Conservation (phyloP, 2,888 invertebrate species). For the Caenorhabditis imperialis region DNA sequence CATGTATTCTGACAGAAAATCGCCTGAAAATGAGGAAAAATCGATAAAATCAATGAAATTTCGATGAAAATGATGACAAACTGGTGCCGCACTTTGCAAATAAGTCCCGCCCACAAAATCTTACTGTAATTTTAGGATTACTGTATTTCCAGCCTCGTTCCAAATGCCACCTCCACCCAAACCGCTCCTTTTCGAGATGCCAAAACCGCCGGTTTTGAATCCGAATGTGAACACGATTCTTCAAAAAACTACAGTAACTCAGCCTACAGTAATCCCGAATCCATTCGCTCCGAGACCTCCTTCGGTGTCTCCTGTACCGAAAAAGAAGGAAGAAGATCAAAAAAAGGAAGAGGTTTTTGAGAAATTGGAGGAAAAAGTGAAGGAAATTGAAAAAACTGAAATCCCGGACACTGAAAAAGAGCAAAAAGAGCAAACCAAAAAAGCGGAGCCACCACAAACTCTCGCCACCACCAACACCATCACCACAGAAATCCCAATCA, state of each 20-base stretch:
- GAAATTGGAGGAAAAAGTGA: neutral
- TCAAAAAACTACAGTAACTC: slow-evolving; percentile 2
- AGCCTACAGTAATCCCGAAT: slow-evolving; percentile 6
- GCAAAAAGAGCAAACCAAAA: neutral
- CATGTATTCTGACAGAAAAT: no score
- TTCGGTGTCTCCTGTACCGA: slow-evolving; percentile 30
- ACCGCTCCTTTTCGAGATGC: slow-evolving; percentile 48
- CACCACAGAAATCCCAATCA: slow-evolving; percentile 45
- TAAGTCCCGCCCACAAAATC: neutral
- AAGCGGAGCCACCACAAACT: slow-evolving; percentile 3
- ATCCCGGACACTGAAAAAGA: neutral
- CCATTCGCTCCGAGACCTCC: slow-evolving; percentile 39
- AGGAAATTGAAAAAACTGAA: neutral
- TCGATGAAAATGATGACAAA: no score
- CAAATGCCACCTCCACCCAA: slow-evolving; percentile 46
- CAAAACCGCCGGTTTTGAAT: slow-evolving; percentile 53
- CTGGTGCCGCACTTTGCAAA: no score
- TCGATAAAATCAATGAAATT: no score
- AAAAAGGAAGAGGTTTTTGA: neutral
- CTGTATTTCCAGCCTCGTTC: slow-evolving; percentile 9
- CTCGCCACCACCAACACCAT: neutral
- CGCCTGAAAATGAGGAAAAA: no score
- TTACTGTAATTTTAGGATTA: neutral
- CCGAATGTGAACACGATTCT: slow-evolving; percentile 41
- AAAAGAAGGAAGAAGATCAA: neutral